Base-by-base conservation (phyloP, 2,113 vertebrate species). In the Melanerpes aurifrons region DNA sequence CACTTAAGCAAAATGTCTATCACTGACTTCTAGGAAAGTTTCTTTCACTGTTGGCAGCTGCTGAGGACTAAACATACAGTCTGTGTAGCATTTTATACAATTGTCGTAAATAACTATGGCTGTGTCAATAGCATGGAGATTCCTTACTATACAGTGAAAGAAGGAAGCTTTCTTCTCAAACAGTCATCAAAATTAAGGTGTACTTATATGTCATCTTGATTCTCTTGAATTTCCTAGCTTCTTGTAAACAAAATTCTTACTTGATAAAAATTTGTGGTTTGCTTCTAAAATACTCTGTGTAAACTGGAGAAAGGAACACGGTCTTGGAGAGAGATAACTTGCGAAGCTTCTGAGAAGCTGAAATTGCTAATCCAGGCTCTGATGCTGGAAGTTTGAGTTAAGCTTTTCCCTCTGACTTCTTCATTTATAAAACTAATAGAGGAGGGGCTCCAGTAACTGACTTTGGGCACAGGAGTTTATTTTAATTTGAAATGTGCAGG, bases 121-220 rank as follows among this genome's bases (percentile, higher is more conserved):
- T 82, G 6, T 68, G 13, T 28, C 64, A 37, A 10, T 74, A 79
- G 50, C 18, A 2, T 82, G 53, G 69, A 54, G 29, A 18, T 73
- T 87, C 72, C 20, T 47, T 88, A 50, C 74, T 94, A 64, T 69
- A 75, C 48, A 86, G 37, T 88, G 70, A 69, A 70, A 91, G 53
- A 64, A 56, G 57, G 67, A 94, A 80, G 50, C 31, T 87, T 80
- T 85, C 87, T 86, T 85, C 64, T 61, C 56, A 88, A 57, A 79
- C 59, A 95, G 70, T 79, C 81, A 76, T 96, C 87, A 96, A 97
- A 96, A 94, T 80, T 76, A 79, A 53, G 74, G 26, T 95, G 75
- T 69, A 81, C 50, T 50, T 59, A 64, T 94, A 21, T 61, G 16
- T 85, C 85, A 64, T 91, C 53, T 24, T n/a, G 69, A 68, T 93